These are phyloP conservation scores for Gasterosteus nipponicus DNA, from an alignment of 2,113 vertebrate species.

Conservation along the genomic window DNA sequence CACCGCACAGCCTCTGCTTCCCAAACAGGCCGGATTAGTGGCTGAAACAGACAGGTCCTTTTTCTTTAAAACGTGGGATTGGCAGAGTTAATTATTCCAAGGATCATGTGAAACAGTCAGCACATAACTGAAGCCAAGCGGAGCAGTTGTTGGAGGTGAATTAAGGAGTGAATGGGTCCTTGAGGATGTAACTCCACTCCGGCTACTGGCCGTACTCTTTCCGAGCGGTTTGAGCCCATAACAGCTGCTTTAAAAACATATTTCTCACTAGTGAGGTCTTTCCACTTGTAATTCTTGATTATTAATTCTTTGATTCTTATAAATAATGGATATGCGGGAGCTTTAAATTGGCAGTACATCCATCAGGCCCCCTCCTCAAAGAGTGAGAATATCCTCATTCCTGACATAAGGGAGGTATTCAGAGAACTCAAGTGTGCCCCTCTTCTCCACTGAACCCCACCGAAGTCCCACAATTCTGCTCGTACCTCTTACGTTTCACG, in stretches of 20 bases:
- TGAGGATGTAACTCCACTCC: conserved; percentile 48
- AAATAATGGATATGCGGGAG: conserved; percentile 2
- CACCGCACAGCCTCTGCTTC: conserved; percentile 63
- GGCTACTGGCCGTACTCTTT: conserved; percentile 14
- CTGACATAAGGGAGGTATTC: conserved; percentile 28
- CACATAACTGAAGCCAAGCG: conserved; percentile 59
- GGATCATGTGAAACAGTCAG: conserved; percentile 68
- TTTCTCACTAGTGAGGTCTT: background rate
- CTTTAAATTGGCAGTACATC: conserved; percentile 15
- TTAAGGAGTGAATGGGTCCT: conserved; percentile 54
- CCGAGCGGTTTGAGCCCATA: conserved; percentile 14
- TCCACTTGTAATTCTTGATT: background rate
- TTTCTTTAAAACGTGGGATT: conserved; percentile 49
- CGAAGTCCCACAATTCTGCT: conserved; percentile 19
- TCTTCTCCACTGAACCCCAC: conserved; percentile 9
- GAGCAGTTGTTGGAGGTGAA: conserved; percentile 55
- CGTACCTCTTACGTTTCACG: background rate
- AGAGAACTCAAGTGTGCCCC: conserved; percentile 43
- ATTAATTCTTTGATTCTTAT: conserved; percentile 7
- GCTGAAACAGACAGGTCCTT: conserved; percentile 58
- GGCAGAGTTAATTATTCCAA: conserved; percentile 53
- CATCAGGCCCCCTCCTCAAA: background rate
- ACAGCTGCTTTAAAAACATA: background rate
- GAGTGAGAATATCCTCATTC: conserved; percentile 31
- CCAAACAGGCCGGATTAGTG: conserved; percentile 67